Base-by-base conservation (phyloP, 1,140 invertebrate species). In the Drosophila novamexicana region DNA sequence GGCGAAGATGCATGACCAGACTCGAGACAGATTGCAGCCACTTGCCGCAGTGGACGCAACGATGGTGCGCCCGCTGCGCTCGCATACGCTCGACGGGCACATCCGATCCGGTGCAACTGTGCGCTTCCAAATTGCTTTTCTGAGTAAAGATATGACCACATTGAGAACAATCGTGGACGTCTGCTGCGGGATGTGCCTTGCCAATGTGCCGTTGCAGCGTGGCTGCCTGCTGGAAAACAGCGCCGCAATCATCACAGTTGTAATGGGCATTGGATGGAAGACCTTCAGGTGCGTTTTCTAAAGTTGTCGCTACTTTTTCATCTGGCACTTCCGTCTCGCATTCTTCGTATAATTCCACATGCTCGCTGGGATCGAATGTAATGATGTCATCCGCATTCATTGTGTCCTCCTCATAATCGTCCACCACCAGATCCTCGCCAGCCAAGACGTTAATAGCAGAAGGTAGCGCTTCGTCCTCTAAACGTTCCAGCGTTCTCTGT, bases 1-100 rank as follows among this genome's bases (percentile, higher is more conserved):
- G 98, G 88, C 98, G 95, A 95, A 99, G 97, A 94, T 99, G 98
- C 56, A 78, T 75, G 1, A 49, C 49, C 22, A 88, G 40, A 29
- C 83, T 79, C 32, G 62, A 69, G 1, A 62, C 34, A 0, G 77
- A 77, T 34, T 70, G 70, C 39, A 91, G 44, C 7, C 56, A 52
- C 52, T 86, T 81, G 44, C 71, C 79, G 18, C 82, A 83, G 65
- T 79, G 57, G 0, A 18, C 12, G 64, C 82, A 90, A 7, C 50
- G 53, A 58, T 73, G 65, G 0, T 22, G 49, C 0, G 16, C 9
- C 5, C 9, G 16, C 8, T 34, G 7, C 0, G 0, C 7, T 7
- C 37, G 40, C 8, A 3, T 7, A 9, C 32, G 8, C 2, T 5
- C 6, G 16, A 34, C 9, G 7, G 12, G 10, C 18, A 32, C 22